Evolutionary conservation across 1,140 invertebrate genomes (phyloP).

Genomic region (Formica exsecta): DNA sequence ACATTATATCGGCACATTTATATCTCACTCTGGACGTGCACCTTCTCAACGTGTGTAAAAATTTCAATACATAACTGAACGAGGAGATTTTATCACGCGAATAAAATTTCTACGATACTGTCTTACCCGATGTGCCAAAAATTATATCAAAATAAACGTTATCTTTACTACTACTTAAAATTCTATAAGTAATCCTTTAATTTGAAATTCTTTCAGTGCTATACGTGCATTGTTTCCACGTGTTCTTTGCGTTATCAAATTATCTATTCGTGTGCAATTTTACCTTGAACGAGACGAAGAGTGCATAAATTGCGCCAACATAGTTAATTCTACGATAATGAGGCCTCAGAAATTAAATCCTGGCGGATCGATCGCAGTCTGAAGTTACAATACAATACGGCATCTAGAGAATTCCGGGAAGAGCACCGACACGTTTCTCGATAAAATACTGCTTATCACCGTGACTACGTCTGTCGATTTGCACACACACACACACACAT

Average conservation of each 20-base stretch:
- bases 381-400: background rate
- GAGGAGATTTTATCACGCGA: background rate
- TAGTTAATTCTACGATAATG: conserved; percentile 1
- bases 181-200: background rate
- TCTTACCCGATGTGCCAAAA: background rate
- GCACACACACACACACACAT: too few relatives aligned
- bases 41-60: background rate
- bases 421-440: background rate
- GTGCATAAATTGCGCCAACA: background rate
- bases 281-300: conserved; percentile 1
- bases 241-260: background rate
- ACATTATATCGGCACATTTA: background rate
- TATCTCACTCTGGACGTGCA: background rate
- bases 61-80: background rate
- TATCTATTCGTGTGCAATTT: background rate
- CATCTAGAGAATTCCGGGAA: background rate
- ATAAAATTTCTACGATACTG: too few relatives aligned
- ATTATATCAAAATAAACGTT: background rate
- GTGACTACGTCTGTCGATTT: background rate
- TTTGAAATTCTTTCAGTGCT: background rate
- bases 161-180: background rate
- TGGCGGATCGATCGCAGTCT: background rate
- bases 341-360: background rate
- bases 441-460: conserved; percentile 13
- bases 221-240: background rate